Evolutionary conservation across 1,140 invertebrate genomes (phyloP), one percentile per base, ranked within the genome.

Genomic region (Calosoma granatense): DNA sequence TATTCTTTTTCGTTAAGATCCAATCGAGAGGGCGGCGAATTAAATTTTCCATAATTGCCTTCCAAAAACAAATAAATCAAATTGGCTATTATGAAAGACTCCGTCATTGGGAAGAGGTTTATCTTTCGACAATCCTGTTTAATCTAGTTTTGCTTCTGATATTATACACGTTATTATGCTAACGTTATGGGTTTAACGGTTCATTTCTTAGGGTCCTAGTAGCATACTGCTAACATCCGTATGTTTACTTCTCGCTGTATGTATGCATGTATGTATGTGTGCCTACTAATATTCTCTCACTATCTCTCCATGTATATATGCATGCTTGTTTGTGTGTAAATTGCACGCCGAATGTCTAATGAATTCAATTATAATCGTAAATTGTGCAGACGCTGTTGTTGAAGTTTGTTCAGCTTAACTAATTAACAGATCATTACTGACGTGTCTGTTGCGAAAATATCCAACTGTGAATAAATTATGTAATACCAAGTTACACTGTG

Each of bases 371-470:
- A 47, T 47, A 9, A 47, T 47, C 41, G 41, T 17, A 47, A 47
- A 47, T 47, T 47, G 15, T 47, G 9, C 9, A 47, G 9, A 17
- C 15, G 17, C 9, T 9, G 15, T 17, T 47, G 17, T 9, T 47
- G 6, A 47, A 47, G 9, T 47, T 47, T 4, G 17, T 17, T 11
- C 41, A 47, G 41, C 15, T 12, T 47, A 9, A 47, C 6, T 47
- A 47, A 47, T 47, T 47, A 47, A 47, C 17, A 47, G 17, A 47
- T 47, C 9, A 47, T 17, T 47, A 47, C 41, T 47, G 15, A 47
- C 15, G 4, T 11, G 41, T 11, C 6, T 47, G n/a, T 47, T 47
- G 6, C 41, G 41, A 6, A 30, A 30, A 30, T 30, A 30, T 30
- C n/a, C n/a, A n/a, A 36, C 26, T 36, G n/a, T n/a, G 26, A 36